phyloP scores from a whole-genome alignment of 2,113 vertebrate genomes.

The Datnioides undecimradiatus region DNA sequence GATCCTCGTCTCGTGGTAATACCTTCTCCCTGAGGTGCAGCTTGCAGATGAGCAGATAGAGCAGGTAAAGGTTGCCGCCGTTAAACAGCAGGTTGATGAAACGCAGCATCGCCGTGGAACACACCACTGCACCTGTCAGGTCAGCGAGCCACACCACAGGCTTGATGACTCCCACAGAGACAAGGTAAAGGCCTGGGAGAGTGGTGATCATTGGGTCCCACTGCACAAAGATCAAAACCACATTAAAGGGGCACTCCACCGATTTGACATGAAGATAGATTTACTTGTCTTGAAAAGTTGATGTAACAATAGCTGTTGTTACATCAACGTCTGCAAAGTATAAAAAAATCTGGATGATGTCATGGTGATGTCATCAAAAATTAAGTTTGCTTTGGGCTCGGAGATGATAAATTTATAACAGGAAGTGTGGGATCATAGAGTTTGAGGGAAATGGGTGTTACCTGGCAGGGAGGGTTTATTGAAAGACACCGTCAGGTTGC shows the following conservation, averaged over 20 bases:
- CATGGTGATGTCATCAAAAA: background rate
- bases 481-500: background rate
- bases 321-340: no score
- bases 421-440: background rate
- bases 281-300: background rate
- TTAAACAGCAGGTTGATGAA: constrained; percentile 97
- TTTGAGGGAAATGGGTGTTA: background rate
- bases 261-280: background rate
- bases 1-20: background rate
- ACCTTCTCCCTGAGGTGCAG: constrained; percentile 93
- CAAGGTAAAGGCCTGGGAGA: constrained; percentile 92
- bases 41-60: constrained; percentile 90
- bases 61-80: constrained; percentile 92
- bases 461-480: background rate
- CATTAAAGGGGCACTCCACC: background rate
- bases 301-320: no score
- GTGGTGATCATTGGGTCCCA: constrained; percentile 99
- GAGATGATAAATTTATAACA: background rate
- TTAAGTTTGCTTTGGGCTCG: no score
- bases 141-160: constrained; percentile 89
- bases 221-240: constrained; percentile 72
- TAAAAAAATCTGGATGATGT: background rate
- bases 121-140: constrained; percentile 87
- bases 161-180: constrained; percentile 91
- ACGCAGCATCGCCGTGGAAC: constrained; percentile 93